Conservation (phyloP, 2,113 vertebrate genomes). For the Eurystomus gularis region DNA sequence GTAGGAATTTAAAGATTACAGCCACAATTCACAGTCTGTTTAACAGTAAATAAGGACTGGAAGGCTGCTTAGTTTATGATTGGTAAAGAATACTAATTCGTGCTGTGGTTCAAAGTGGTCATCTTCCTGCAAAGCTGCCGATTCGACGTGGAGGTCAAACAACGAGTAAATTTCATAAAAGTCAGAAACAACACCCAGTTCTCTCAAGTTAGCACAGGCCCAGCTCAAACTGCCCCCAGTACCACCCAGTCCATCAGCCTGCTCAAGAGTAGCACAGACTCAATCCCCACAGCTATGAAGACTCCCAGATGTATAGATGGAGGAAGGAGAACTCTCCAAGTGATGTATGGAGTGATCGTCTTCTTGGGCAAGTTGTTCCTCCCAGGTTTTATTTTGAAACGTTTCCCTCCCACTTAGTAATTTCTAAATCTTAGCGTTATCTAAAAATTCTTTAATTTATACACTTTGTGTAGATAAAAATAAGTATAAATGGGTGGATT, state of each 20-base stretch:
- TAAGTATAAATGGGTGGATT: neutral
- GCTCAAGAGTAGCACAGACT: neutral
- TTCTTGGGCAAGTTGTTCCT: neutral
- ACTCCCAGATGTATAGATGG: neutral
- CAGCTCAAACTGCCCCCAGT: neutral
- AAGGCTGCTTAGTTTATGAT: neutral
- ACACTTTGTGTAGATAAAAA: neutral
- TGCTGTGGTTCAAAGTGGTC: neutral
- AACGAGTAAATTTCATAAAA: neutral
- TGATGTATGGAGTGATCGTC: neutral
- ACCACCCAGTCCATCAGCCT: neutral
- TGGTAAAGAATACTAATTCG: neutral
- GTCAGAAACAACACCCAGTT: neutral
- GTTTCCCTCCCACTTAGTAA: neutral
- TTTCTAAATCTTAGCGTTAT: neutral
- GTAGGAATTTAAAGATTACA: neutral
- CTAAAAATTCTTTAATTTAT: neutral
- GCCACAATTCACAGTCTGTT: neutral
- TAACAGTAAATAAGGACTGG: neutral
- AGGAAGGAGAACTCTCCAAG: neutral
- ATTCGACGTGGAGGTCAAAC: rapidly evolving
- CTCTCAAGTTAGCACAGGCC: neutral
- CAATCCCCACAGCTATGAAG: neutral
- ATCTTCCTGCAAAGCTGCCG: neutral
- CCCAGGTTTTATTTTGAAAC: neutral